phyloP scores from a whole-genome alignment of 2,113 vertebrate species.

The Rhinolophus sinicus region DNA sequence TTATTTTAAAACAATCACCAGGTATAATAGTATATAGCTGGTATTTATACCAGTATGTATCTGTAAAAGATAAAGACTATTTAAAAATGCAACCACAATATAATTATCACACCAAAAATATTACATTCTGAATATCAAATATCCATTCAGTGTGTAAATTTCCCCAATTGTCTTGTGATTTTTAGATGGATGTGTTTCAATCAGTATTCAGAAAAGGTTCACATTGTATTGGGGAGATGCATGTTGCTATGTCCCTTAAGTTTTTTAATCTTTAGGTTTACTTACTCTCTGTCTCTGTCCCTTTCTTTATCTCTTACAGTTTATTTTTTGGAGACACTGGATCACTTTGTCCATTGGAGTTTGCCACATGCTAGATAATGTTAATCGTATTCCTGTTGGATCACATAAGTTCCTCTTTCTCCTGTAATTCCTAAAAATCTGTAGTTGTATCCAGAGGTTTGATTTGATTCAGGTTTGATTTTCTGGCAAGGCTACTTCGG shows the following conservation, averaged over 20 bases:
- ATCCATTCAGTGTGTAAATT: background rate
- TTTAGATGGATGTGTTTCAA: background rate
- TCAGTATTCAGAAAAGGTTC: background rate
- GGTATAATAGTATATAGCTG: background rate
- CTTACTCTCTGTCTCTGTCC: background rate
- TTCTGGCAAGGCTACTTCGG: background rate
- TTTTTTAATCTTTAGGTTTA: background rate
- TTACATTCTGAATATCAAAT: background rate
- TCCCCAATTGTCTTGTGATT: background rate
- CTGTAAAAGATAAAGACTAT: background rate
- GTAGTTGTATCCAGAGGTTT: background rate
- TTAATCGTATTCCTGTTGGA: background rate
- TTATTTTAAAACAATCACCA: background rate
- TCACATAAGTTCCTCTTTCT: background rate
- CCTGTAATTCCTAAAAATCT: constrained; percentile 6
- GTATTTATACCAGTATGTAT: background rate
- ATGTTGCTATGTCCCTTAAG: background rate
- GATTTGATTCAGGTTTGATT: background rate
- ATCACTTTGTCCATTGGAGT: background rate
- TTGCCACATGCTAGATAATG: background rate
- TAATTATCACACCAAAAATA: constrained; percentile 10
- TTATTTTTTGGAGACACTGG: background rate
- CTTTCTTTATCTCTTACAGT: background rate
- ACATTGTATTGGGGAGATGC: background rate
- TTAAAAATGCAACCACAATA: background rate